Evolutionary conservation across 2,888 invertebrate species (phyloP).

Genomic region (Cantharis flavilabris): DNA sequence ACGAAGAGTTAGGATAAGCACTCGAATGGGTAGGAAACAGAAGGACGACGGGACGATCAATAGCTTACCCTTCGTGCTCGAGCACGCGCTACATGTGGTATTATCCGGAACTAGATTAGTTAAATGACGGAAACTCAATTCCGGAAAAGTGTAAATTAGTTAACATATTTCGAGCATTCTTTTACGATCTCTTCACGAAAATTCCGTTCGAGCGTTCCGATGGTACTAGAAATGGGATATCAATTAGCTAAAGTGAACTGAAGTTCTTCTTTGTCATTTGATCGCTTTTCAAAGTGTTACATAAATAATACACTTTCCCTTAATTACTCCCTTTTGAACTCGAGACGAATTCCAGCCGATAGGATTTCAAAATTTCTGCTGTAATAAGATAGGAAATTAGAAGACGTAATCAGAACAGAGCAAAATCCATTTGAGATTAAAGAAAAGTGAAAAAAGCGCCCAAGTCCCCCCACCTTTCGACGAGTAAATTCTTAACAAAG

Average conservation of each 20-base stretch:
- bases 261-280: background rate
- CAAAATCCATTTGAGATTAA: background rate
- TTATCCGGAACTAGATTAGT: constrained; percentile 24
- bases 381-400: background rate
- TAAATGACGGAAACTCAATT: constrained; percentile 15
- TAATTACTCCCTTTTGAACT: constrained; percentile 1
- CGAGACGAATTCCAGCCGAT: background rate
- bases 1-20: constrained; percentile 11
- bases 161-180: constrained; percentile 7
- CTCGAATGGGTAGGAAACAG: constrained; percentile 21
- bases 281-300: background rate
- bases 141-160: constrained; percentile 21
- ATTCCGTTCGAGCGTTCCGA: background rate
- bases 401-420: background rate
- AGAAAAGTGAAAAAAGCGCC: background rate
- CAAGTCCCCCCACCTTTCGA: background rate
- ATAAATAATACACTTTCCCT: constrained; percentile 2
- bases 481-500: background rate
- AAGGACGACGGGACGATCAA: constrained; percentile 29
- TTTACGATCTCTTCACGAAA: background rate
- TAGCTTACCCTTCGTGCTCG: constrained; percentile 26
- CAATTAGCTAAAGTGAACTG: background rate
- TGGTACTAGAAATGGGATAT: background rate
- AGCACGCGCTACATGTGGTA: constrained; percentile 32
- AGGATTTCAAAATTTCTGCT: constrained; percentile 3